Percentiles rank a stretch among this genome's conserved stretches.
phyloP scores from a whole-genome alignment of 1,140 invertebrate genomes.

The Plutomurus gul region DNA sequence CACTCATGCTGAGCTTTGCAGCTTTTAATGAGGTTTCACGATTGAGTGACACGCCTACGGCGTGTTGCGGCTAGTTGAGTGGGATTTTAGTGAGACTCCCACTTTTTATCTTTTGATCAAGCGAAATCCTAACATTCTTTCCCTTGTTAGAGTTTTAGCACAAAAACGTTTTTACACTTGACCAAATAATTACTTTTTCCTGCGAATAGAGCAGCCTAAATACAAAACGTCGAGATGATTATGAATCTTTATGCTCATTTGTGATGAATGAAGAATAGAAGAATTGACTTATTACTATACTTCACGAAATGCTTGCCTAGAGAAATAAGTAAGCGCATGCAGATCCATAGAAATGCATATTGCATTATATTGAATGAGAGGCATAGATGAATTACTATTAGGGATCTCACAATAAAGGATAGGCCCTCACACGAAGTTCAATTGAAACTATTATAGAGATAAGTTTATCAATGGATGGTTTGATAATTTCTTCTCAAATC shows the following conservation, averaged over 20 bases:
- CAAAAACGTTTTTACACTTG: neutral
- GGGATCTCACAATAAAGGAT: too few species aligned
- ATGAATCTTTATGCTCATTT: too few species aligned
- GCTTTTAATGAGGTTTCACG: conserved; percentile 47
- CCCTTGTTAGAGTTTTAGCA: neutral
- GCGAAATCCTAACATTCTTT: neutral
- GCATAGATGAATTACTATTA: too few species aligned
- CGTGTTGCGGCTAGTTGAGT: conserved; percentile 46
- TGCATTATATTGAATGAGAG: too few species aligned
- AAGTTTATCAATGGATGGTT: too few species aligned
- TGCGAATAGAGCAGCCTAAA: neutral
- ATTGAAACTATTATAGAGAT: too few species aligned
- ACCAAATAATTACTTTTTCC: neutral
- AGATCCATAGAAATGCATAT: too few species aligned
- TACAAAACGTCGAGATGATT: neutral
- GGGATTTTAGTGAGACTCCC: conserved; percentile 23
- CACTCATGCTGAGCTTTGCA: conserved; percentile 46
- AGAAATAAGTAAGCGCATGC: too few species aligned
- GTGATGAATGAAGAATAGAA: too few species aligned
- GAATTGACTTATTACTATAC: too few species aligned
- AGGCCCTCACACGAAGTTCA: too few species aligned
- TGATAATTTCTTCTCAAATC: neutral
- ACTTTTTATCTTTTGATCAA: conserved; percentile 9
- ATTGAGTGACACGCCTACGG: conserved; percentile 42
- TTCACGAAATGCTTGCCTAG: too few species aligned